Evolutionary conservation across 1,140 invertebrate species (phyloP).

Genomic region (Apis mellifera): DNA sequence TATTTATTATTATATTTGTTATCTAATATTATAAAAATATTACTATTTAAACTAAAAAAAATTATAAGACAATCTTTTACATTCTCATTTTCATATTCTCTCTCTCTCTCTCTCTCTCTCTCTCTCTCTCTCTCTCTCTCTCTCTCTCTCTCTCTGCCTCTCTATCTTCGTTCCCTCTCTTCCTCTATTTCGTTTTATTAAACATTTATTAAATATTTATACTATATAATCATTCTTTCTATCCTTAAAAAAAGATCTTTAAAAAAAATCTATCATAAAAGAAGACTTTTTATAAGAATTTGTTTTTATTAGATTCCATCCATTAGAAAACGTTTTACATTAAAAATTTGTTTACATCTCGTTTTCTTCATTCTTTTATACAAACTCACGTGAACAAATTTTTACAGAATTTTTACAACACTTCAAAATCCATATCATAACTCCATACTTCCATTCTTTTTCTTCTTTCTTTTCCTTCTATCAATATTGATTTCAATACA

Average conservation of each 20-base stretch:
- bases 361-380: constrained; percentile 25
- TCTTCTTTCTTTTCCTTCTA: neutral
- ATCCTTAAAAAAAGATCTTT: neutral
- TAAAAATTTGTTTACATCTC: neutral
- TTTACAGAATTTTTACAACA: constrained; percentile 40
- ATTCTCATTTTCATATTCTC: neutral
- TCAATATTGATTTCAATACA: neutral
- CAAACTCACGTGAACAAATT: constrained; percentile 48
- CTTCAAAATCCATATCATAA: neutral
- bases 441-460: neutral
- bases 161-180: no score
- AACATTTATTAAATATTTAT: constrained; percentile 23
- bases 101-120: neutral
- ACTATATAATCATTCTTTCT: neutral
- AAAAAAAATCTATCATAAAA: constrained; percentile 26
- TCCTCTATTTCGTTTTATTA: neutral
- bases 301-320: constrained; percentile 47
- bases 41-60: constrained; percentile 31
- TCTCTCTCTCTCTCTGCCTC: no score
- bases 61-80: neutral
- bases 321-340: constrained; percentile 41
- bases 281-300: constrained; percentile 20
- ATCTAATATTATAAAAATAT: constrained; percentile 24
- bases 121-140: neutral
- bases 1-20: constrained; percentile 13